Evolutionary conservation across 2,797 vertebrate species (phyloP).

Genomic region (Epinephelus malabaricus): DNA sequence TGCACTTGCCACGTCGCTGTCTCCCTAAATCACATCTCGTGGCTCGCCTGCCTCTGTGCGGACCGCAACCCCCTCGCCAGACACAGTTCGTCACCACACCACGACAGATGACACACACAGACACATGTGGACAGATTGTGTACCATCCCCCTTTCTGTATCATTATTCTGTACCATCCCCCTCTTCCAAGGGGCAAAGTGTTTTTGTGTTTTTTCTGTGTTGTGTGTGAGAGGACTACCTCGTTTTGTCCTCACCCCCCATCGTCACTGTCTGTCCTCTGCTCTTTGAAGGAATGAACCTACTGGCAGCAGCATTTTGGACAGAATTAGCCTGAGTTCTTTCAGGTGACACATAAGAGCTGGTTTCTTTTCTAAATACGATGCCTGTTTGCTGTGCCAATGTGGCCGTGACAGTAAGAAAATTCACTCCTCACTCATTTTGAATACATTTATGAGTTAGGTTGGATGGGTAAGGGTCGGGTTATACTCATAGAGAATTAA

Average conservation of each 20-base stretch:
- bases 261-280: not conserved
- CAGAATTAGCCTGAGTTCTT: not conserved
- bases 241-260: not conserved
- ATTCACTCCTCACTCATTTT: not conserved
- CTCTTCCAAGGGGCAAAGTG: not conserved
- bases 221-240: not conserved
- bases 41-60: slow-evolving; percentile 36
- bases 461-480: too few species aligned
- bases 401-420: not conserved
- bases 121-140: slow-evolving; percentile 39
- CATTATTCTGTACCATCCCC: slow-evolving; percentile 19
- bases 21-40: slow-evolving; percentile 69
- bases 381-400: not conserved
- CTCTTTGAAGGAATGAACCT: not conserved
- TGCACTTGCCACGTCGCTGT: slow-evolving; percentile 47
- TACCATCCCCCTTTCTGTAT: slow-evolving; percentile 38
- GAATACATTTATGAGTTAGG: not conserved
- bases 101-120: slow-evolving; percentile 45
- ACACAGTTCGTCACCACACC: slow-evolving; percentile 48
- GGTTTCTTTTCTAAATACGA: not conserved
- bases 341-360: not conserved
- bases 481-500: too few species aligned
- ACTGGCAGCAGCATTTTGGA: not conserved
- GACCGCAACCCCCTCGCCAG: slow-evolving; percentile 45
- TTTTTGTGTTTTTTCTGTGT: slow-evolving; percentile 22